Evolutionary conservation across 2,888 invertebrate species (phyloP).

Genomic region (Halictus quadricinctus): DNA sequence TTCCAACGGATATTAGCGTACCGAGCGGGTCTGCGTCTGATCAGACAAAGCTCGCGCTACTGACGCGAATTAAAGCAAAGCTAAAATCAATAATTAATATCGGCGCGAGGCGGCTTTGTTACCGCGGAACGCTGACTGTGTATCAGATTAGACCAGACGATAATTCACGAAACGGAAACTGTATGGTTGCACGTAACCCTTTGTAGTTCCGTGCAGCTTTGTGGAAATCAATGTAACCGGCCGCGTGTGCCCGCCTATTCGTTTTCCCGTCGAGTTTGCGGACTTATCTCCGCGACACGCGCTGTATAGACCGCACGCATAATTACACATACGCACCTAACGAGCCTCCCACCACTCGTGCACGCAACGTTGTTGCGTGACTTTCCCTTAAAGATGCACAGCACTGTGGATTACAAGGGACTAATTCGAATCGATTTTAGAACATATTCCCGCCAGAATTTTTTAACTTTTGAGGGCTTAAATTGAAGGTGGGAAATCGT

Average conservation of each 20-base stretch:
- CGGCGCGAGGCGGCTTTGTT: slow-evolving; percentile 30
- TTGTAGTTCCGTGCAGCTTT: slow-evolving; percentile 19
- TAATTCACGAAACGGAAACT: slow-evolving; percentile 32
- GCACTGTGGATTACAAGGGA: no score
- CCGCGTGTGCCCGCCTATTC: not conserved
- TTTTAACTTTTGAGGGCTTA: not conserved
- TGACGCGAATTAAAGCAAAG: slow-evolving; percentile 24
- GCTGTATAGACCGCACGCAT: not conserved
- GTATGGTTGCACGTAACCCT: slow-evolving; percentile 25
- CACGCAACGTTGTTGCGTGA: no score
- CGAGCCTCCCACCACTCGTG: no score
- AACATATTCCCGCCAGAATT: not conserved
- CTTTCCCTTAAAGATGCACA: no score
- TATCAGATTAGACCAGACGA: slow-evolving; percentile 28
- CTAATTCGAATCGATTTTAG: no score
- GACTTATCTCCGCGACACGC: not conserved
- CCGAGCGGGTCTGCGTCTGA: not conserved
- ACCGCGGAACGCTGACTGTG: slow-evolving; percentile 9
- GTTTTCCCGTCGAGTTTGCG: not conserved
- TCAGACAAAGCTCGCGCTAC: not conserved
- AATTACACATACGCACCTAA: not conserved
- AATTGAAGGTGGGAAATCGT: not conserved
- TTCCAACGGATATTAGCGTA: not conserved
- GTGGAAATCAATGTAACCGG: slow-evolving; percentile 12
- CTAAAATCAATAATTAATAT: slow-evolving; percentile 45